A percentile compares a stretch with the other conserved stretches of the same genome.
Evolutionary conservation across 1,140 invertebrate genomes (phyloP).

Genomic region (Aphaenogaster ashmeadi): DNA sequence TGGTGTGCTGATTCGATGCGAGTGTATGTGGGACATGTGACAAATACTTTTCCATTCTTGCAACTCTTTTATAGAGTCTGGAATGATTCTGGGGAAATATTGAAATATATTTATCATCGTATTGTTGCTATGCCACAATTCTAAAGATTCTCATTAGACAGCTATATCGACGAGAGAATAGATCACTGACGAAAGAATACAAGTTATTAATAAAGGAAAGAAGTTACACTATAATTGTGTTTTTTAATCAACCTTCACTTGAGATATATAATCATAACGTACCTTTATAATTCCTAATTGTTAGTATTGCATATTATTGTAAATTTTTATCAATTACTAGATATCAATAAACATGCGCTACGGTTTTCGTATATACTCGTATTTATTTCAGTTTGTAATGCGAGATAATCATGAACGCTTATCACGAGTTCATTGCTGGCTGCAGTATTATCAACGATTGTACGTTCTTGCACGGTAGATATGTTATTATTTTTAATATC

Average conservation of each 20-base stretch:
- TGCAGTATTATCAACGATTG: background rate
- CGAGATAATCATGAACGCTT: constrained; percentile 25
- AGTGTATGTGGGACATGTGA: constrained; percentile 32
- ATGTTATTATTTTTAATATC: background rate
- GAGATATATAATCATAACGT: background rate
- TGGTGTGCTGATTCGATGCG: constrained; percentile 23
- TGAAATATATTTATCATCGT: constrained; percentile 50
- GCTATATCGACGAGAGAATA: constrained; percentile 52
- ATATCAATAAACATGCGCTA: constrained; percentile 15
- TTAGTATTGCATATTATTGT: background rate
- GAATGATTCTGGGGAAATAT: constrained; percentile 36
- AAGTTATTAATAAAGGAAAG: constrained; percentile 71
- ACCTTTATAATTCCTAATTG: constrained; percentile 24
- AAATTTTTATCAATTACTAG: constrained; percentile 2
- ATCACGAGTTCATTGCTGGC: constrained; percentile 5
- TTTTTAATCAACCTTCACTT: constrained; percentile 42
- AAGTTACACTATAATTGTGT: constrained; percentile 43
- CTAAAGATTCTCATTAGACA: constrained; percentile 73
- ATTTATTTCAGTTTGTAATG: constrained; percentile 37
- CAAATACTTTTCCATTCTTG: constrained; percentile 49
- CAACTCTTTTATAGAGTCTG: constrained; percentile 57
- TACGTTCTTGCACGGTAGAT: background rate
- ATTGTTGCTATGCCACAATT: constrained; percentile 70
- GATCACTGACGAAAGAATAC: constrained; percentile 34
- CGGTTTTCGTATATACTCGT: background rate